Evolutionary conservation across 1,140 invertebrate genomes (phyloP), one percentile per base, ranked within the genome.

Genomic region (Bombus sylvicola): DNA sequence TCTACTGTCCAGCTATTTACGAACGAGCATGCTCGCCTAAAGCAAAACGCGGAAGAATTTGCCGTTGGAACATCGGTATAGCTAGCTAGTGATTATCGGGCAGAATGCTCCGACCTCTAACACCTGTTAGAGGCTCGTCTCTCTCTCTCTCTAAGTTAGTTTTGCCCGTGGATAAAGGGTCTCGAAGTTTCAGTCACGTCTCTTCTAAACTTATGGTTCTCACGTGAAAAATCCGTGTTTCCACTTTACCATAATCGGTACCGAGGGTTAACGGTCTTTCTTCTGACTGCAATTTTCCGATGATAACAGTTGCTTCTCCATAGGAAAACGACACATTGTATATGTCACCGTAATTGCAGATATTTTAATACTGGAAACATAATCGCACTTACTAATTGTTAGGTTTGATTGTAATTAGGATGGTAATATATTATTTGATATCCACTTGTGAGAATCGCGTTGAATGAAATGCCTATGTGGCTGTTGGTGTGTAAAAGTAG

Each of bases 101-200:
- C 83, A 81, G 71, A 85, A 81, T 57, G 59, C 57, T 74, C 81
- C 83, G 78, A 85, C 83, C 83, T 85, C 78, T 85, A 85, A 73
- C 78, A 85, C 83, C 83, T 85, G 83, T 81, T 57, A 43, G 41
- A 59, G 39, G 47, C 34, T 57, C 43, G 57, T 72, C 68, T 81
- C 37, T 59, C 34, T 59, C 34, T 81, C 37, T 59, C 34, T 34
- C 53, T 28, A 3, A n/a, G 57, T 41, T 28, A 39, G 66, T 57
- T 59, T 78, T 34, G 41, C 57, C 15, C 18, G 5, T 34, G 71
- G n/a, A 80, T 62, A 28, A 81, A 81, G 69, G 57, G 34, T 37
- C 34, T 53, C 13, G 78, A 15, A 39, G 31, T 22, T n/a, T 64
- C 28, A 34, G 22, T 18, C 15, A 10, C 62, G 1, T 34, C 2